Evolutionary conservation across 2,113 vertebrate genomes (phyloP).

Genomic region (Brachypteracias leptosomus): DNA sequence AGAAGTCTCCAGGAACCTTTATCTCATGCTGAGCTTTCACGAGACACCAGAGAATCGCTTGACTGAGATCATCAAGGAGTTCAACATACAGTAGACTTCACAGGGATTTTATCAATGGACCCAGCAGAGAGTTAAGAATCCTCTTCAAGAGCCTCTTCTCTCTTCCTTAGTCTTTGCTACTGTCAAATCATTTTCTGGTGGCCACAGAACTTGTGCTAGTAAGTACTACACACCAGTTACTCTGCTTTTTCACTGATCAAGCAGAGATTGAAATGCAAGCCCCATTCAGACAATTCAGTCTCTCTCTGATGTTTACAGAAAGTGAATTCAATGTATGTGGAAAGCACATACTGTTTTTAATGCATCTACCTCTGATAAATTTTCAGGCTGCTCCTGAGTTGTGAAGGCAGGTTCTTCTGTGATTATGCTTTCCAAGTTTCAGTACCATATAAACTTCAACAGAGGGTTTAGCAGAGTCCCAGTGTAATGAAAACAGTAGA

Average conservation of each 20-base stretch:
- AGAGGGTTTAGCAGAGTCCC: no score
- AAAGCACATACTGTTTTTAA: not conserved
- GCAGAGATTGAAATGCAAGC: not conserved
- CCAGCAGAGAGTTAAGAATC: slow-evolving; percentile 47
- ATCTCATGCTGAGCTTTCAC: slow-evolving; percentile 45
- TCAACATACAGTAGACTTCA: slow-evolving; percentile 20
- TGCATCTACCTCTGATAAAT: not conserved
- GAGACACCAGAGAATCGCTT: not conserved
- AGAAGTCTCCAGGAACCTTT: slow-evolving; percentile 34
- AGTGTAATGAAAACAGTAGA: not conserved
- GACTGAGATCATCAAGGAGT: slow-evolving; percentile 46
- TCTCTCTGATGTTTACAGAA: not conserved
- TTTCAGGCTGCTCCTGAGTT: not conserved
- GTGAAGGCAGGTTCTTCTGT: not conserved
- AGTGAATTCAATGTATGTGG: not conserved
- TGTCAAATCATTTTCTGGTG: not conserved
- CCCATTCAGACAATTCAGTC: not conserved
- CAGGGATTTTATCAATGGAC: slow-evolving; percentile 38
- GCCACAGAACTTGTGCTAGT: slow-evolving; percentile 5
- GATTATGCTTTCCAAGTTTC: not conserved
- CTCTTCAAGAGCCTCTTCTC: slow-evolving; percentile 16
- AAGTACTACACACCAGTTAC: not conserved
- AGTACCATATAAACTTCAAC: not conserved
- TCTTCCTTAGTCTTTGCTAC: slow-evolving; percentile 32
- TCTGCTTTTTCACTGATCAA: not conserved